Conservation (phyloP, 2,888 invertebrate genomes). For the Leptarthrus brevirostris region DNA sequence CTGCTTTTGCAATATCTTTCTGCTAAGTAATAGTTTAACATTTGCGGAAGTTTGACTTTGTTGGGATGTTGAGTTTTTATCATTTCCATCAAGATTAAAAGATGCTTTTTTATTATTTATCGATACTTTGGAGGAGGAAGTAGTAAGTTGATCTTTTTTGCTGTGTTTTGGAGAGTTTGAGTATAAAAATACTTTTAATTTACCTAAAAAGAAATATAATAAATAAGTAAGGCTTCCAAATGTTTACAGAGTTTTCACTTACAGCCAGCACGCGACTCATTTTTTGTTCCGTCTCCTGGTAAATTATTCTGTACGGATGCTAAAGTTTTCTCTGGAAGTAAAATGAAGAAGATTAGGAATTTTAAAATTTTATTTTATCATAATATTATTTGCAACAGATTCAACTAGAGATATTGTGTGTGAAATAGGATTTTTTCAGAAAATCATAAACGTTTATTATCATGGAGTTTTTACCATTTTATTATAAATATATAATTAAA, state of each 20-base stretch:
- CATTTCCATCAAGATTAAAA: too few species aligned
- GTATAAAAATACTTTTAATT: not conserved
- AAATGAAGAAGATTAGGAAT: not conserved
- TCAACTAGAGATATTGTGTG: too few species aligned
- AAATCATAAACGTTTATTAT: too few species aligned
- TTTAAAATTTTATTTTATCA: too few species aligned
- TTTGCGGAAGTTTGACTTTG: not conserved
- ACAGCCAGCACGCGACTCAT: not conserved
- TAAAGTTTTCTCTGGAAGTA: not conserved
- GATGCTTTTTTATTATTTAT: too few species aligned
- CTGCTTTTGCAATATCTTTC: not conserved
- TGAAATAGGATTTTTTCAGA: too few species aligned
- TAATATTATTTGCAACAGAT: too few species aligned
- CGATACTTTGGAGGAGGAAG: not conserved
- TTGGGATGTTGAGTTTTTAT: not conserved
- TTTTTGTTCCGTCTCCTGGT: too few species aligned
- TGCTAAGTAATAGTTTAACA: not conserved
- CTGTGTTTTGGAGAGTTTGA: not conserved
- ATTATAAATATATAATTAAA: too few species aligned
- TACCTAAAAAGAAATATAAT: not conserved
- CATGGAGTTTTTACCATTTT: too few species aligned
- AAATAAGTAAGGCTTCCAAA: not conserved
- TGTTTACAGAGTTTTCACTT: not conserved
- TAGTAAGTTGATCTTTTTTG: not conserved
- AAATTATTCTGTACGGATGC: not conserved